A percentile compares a stretch with the other conserved stretches of the same genome.
phyloP scores from a whole-genome alignment of 2,797 vertebrate species.

The Neosilurus hyrtlii region DNA sequence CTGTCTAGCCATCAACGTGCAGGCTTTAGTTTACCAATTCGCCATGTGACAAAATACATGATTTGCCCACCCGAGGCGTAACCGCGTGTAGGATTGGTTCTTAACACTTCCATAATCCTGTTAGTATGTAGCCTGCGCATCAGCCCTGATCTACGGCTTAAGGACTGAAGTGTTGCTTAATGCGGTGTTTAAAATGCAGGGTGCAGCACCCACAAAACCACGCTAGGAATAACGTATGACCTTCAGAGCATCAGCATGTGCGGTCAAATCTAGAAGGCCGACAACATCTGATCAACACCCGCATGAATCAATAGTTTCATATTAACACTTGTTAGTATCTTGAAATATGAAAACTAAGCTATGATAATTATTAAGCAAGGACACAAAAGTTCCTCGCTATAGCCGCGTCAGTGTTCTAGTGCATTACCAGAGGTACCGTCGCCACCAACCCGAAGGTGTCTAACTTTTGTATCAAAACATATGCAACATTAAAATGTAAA shows the following conservation, averaged over 20 bases:
- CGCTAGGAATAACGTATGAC: neutral
- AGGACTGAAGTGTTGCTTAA: neutral
- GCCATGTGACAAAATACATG: neutral
- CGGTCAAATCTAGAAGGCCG: neutral
- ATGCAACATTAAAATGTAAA: too few species aligned
- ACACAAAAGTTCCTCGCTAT: too few species aligned
- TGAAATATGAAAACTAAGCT: too few species aligned
- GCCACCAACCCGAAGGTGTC: too few species aligned
- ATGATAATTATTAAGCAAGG: too few species aligned
- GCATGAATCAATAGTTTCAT: neutral
- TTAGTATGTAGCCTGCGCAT: neutral
- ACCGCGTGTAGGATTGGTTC: neutral
- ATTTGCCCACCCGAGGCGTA: neutral
- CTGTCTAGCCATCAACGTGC: neutral
- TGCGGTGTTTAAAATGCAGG: neutral
- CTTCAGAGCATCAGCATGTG: neutral
- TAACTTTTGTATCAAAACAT: too few species aligned
- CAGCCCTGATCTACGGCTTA: slow-evolving; percentile 4
- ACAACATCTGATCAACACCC: neutral
- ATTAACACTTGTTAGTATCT: neutral
- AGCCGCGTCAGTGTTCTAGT: too few species aligned
- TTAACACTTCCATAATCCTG: neutral
- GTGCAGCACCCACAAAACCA: neutral
- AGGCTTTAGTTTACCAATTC: neutral
- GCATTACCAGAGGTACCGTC: too few species aligned